A percentile compares a stretch with the other conserved stretches of the same genome.
Conservation (phyloP, 1,140 invertebrate genomes). For the Riptortus pedestris region DNA sequence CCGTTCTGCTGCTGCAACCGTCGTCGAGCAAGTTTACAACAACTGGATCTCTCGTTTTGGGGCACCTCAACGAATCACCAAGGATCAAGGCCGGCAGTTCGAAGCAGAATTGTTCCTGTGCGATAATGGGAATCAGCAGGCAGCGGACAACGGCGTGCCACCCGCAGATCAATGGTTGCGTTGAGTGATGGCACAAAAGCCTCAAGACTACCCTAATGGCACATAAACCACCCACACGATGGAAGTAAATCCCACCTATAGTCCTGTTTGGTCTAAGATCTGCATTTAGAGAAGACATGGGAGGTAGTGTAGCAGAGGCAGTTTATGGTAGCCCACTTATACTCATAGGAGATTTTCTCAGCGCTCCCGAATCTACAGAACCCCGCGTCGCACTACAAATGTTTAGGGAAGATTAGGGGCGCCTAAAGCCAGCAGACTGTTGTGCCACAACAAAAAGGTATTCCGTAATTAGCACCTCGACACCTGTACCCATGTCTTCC, state of each 20-base stretch:
- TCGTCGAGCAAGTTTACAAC: too few relatives aligned
- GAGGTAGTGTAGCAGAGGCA: neutral
- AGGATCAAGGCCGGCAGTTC: neutral
- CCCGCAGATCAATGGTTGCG: constrained; percentile 34
- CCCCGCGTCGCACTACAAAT: neutral
- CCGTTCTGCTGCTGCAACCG: too few relatives aligned
- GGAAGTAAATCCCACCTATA: neutral
- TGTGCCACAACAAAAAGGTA: too few relatives aligned
- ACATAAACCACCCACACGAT: neutral
- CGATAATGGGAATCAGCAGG: constrained; percentile 7
- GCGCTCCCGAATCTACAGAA: neutral
- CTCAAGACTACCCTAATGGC: constrained; percentile 32
- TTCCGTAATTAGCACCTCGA: too few relatives aligned
- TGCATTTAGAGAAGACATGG: neutral
- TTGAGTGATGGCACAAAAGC: constrained; percentile 33
- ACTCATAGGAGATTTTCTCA: neutral
- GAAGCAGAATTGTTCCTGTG: neutral
- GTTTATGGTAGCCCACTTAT: neutral
- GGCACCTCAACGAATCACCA: neutral
- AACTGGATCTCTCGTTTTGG: too few relatives aligned
- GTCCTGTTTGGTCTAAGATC: neutral
- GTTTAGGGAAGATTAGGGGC: too few relatives aligned
- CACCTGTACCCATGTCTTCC: too few relatives aligned
- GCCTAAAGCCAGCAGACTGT: too few relatives aligned
- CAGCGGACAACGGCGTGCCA: constrained; percentile 30